Base-by-base conservation (phyloP, 2,797 vertebrate genomes). In the Channallabes apus region DNA sequence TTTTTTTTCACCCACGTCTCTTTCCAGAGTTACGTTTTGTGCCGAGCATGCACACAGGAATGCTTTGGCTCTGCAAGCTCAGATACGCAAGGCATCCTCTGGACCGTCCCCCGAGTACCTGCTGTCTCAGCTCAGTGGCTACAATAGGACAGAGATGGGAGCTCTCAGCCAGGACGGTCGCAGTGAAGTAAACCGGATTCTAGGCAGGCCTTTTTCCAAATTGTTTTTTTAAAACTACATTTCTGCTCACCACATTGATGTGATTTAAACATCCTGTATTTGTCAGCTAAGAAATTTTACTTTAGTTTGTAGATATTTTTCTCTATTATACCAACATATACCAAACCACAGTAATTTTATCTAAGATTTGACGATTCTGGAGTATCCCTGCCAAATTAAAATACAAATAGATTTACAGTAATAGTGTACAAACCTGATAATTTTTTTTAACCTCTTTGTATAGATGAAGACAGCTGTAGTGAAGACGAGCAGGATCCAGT, bases 401-500 rank as follows among this genome's bases (percentile, higher is more conserved):
- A 27, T 22, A 22, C 73, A 12, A 32, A 2, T 12, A 22, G 14
- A 62, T 8, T 15, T 5, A 41, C 7, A 15, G 4, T 38, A 56
- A 56, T 54, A 11, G 22, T n/a, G 38, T 46, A 27, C 58, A 24
- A 84, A 77, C 11, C 8, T 38, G 9, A 68, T n/a, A 7, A n/a
- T n/a, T n/a, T 32, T 35, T 35, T 38, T 38, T 35, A 35, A 41
- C 62, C 56, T 87, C 17, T 69, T 12, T 85, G 56, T 79, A 58
- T 90, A 99, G 98, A 99, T n/a, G 97, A 98, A 89, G 98, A 99
- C 92, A 99, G 97, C 91, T 94, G 96, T 93, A 99, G 98, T 85
- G 98, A 99, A 32, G 95, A 98, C 0, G 98, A 99, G 71, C 96
- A 96, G 91, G 95, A 96, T 15, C 96, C 97, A 0, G 83, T 98